Base-by-base conservation (phyloP, 1,140 invertebrate species). In the Solenopsis invicta region DNA sequence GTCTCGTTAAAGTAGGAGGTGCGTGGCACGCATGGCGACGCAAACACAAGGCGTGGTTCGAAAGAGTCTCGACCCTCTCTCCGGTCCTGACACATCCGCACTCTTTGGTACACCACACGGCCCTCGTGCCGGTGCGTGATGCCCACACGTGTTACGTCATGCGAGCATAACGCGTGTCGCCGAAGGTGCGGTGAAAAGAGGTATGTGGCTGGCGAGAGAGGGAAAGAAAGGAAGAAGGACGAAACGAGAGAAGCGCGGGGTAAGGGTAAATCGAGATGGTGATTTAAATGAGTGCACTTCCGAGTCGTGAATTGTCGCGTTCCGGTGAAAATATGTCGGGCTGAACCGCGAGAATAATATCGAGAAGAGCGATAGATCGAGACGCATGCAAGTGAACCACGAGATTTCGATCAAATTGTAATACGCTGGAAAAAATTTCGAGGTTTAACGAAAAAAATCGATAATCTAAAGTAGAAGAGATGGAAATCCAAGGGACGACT, bases 21-120 rank as follows among this genome's bases (percentile, higher is more conserved):
- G 93, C 93, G 94, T 93, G 94, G 92, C 93, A 94, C 93, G 94
- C 94, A 95, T 94, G 94, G 94, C 93, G 93, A 94, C 94, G 91
- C 91, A 93, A 94, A 93, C 92, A 94, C 89, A 92, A 95, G 94
- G 94, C 94, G 94, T 94, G 93, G 94, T 92, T 92, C 89, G 80
- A 90, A 93, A 94, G 85, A 93, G 92, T 93, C 90, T 93, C 91
- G 91, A 91, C 90, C 87, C 87, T 77, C 62, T 66, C 37, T 56
- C 48, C 69, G 80, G n/a, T 80, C 61, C 84, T 71, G 54, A 82
- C 66, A 62, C 72, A 76, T 85, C 61, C 74, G 71, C 59, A 61
- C 81, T 77, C 56, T 18, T 37, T 71, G 67, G 59, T 76, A 89
- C 75, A 71, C 72, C 59, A n/a, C 76, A 52, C 81, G 52, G 64